Evolutionary conservation across 2,797 vertebrate species (phyloP), one percentile per base, ranked within the genome.

Genomic region (Adelosebastes latens): DNA sequence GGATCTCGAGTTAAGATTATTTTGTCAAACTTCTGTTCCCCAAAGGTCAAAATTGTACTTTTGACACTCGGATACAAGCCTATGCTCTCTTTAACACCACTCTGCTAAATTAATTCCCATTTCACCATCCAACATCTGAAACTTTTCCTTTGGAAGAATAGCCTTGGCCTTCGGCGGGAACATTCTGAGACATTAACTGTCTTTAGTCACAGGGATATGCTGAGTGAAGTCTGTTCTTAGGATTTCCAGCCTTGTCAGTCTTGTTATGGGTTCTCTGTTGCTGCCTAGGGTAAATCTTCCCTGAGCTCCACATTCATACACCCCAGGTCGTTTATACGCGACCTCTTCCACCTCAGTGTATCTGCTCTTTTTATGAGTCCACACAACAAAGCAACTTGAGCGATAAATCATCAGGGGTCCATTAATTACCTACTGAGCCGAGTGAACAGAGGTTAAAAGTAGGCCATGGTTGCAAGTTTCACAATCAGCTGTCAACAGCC

Each of bases 371-470:
- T 79, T 64, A 55, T 73, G 79, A 1, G 16, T 46, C 86, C 75
- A 36, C 61, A 8, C 39, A 12, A 20, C 42, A 66, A 66, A 66
- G 22, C 77, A 77, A 79, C 65, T 32, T n/a, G 3, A 46, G 46
- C 24, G 8, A 77, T 76, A 76, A 86, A 78, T 87, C 83, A 81
- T 49, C 18, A 18, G 24, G 61, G 32, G 29, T 55, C 79, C 42
- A 29, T 79, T 84, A 3, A 67, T 64, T 72, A 85, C 55, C 66
- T 18, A 3, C 58, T 14, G 76, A 78, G 60, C 20, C 8, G 46
- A 39, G 52, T 14, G 56, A 84, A n/a, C 46, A 59, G 60, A 27
- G 29, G 59, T 58, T 34, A n/a, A 36, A 36, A 71, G 46, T 31
- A 58, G 32, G 31, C 29, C 67, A 16, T 0, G 27, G 84, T 6